Percentiles rank a stretch among this genome's conserved stretches.
These are phyloP conservation scores for Branchipolynoe longqiensis DNA, from an alignment of 2,888 invertebrate species.

Conservation along the genomic window DNA sequence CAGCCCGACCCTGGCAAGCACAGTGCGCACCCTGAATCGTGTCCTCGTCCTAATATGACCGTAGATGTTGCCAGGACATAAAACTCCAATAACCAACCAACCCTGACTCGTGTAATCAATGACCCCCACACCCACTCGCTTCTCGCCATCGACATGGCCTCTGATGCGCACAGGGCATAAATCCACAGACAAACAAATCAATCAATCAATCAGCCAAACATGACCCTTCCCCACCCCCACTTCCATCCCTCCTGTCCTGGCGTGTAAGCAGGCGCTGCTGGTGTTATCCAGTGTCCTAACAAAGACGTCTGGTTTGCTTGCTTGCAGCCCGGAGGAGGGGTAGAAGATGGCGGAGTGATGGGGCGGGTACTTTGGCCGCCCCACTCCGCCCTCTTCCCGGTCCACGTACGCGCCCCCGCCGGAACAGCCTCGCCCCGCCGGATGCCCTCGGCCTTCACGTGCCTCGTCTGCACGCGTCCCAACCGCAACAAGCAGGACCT, in stretches of 20 bases:
- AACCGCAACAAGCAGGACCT: conserved; percentile 18
- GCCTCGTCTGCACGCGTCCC: background rate
- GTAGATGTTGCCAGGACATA: no score
- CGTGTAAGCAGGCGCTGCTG: background rate
- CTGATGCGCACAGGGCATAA: no score
- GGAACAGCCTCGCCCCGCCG: background rate
- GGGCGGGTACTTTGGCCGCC: background rate
- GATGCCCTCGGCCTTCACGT: conserved; percentile 11
- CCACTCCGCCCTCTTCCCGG: background rate
- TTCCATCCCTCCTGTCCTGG: background rate
- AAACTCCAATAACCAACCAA: no score
- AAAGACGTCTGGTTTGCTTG: no score
- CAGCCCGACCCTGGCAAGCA: no score
- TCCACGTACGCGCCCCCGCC: background rate
- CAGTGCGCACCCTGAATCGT: no score
- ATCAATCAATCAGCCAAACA: background rate
- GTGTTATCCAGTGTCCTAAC: no score
- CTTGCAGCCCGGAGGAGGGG: conserved; percentile 15
- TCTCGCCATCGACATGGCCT: no score
- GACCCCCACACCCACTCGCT: no score
- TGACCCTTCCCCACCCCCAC: background rate
- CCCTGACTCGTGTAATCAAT: no score
- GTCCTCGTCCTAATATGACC: no score
- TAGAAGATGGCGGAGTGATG: background rate
- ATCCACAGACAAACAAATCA: background rate